Evolutionary conservation across 2,113 vertebrate species (phyloP), one percentile per base, ranked within the genome.

Genomic region (Oryzias curvinotus): DNA sequence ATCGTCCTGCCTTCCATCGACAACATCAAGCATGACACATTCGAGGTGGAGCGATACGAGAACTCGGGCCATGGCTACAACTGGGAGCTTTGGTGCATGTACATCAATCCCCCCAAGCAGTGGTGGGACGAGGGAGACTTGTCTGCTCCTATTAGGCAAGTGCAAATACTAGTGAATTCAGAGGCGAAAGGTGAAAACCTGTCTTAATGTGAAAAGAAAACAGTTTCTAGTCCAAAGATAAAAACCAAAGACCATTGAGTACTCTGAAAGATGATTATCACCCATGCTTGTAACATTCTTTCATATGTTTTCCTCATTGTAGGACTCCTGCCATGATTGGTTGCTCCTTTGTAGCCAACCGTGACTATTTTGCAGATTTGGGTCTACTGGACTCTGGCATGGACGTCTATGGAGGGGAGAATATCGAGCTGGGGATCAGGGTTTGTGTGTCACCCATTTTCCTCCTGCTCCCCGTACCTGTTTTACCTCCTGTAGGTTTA

Each of bases 31-130:
- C 93, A 98, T 46, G 95, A 98, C 73, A 95, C 93, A 1, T 97
- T 99, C 0, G 96, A 96, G 86, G 91, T 97, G 80, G 96, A 98
- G 78, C 94, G 94, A n/a, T 99, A 98, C 0, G 95, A 95, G 90
- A 97, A 97, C 89, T 96, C 95, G 0, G 97, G 93, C 1, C 97
- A 98, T 0, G 96, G 96, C 26, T 98, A 96, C 91, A 98, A 94
- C 88, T 99, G 97, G 97, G 96, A 99, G 89, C 92, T 99, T 52
- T 99, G 97, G 97, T 99, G 97, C 87, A 98, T 98, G 96, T 99
- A 98, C 88, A 98, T 98, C 90, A 97, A 92, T 82, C 97, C 97
- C 0, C 96, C 95, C 0, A 96, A 95, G 77, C 94, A 96, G 85
- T 99, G 97, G 97, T 97, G 95, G 96, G 95, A 99, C 0, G 93